phyloP scores from a whole-genome alignment of 1,140 invertebrate species.

The Sarcophaga peregrina region DNA sequence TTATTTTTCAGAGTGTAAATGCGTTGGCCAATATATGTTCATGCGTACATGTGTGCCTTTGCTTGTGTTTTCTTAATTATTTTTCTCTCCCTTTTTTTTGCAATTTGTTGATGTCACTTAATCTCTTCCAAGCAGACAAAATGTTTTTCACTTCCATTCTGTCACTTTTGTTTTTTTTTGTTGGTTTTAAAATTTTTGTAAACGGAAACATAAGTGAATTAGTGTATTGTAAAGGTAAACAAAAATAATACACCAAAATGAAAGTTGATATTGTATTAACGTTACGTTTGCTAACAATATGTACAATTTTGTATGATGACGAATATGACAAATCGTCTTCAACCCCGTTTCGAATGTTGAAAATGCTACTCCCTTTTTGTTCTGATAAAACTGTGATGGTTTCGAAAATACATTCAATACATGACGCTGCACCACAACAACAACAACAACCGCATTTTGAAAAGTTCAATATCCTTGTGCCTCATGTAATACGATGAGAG shows the following conservation, averaged over 20 bases:
- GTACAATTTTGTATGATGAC: neutral
- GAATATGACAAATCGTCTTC: neutral
- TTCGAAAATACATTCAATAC: no score
- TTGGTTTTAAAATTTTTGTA: neutral
- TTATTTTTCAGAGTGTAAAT: no score
- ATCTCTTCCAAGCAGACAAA: neutral
- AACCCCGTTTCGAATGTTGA: neutral
- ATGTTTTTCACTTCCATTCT: neutral
- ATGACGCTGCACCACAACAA: neutral
- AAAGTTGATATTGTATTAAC: neutral
- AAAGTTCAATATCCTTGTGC: conserved; percentile 9
- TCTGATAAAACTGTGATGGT: neutral
- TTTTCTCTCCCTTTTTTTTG: no score
- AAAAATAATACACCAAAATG: neutral
- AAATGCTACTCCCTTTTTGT: neutral
- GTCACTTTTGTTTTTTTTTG: no score
- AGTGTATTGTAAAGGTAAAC: neutral
- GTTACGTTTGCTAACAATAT: neutral
- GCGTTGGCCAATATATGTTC: no score
- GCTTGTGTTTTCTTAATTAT: no score
- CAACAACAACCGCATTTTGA: neutral
- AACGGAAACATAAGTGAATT: neutral
- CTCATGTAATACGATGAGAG: neutral
- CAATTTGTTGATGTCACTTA: neutral
- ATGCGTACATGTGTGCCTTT: no score